These are phyloP conservation scores for Drosophila nigritarsus DNA, from an alignment of 2,888 invertebrate species.

Conservation along the genomic window DNA sequence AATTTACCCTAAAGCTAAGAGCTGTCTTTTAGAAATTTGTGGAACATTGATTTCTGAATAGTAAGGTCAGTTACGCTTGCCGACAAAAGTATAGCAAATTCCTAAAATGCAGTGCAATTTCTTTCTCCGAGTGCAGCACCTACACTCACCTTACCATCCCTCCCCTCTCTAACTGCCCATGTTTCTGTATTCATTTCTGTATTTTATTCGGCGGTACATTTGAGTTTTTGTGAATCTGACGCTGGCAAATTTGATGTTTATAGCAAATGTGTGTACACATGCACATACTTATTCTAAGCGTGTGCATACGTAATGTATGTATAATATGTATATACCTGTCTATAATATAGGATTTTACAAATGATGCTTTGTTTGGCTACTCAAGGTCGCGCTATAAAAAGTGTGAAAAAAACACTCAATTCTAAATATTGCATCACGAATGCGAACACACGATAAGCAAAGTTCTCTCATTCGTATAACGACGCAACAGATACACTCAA, in stretches of 20 bases:
- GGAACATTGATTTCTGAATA: not conserved
- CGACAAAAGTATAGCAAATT: not conserved
- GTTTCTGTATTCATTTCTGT: not conserved
- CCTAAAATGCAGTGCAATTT: not conserved
- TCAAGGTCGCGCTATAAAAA: constrained; percentile 65
- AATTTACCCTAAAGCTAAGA: no score
- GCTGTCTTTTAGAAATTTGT: not conserved
- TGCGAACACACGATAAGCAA: constrained; percentile 17
- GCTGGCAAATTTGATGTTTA: constrained; percentile 51
- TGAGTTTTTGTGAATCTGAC: constrained; percentile 7
- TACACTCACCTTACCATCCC: no score
- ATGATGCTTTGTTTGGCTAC: constrained; percentile 65
- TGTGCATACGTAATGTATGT: not conserved
- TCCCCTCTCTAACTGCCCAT: not conserved
- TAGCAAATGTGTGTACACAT: constrained; percentile 35
- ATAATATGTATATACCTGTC: not conserved
- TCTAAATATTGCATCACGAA: constrained; percentile 72
- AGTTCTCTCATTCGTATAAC: not conserved
- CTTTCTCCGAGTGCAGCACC: not conserved
- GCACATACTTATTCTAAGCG: constrained; percentile 12
- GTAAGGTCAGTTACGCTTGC: not conserved
- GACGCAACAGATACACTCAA: not conserved
- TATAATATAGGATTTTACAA: constrained; percentile 47
- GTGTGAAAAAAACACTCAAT: constrained; percentile 30
- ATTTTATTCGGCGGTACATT: constrained; percentile 21